phyloP scores from a whole-genome alignment of 2,888 invertebrate genomes.

The Artemia sp. region DNA sequence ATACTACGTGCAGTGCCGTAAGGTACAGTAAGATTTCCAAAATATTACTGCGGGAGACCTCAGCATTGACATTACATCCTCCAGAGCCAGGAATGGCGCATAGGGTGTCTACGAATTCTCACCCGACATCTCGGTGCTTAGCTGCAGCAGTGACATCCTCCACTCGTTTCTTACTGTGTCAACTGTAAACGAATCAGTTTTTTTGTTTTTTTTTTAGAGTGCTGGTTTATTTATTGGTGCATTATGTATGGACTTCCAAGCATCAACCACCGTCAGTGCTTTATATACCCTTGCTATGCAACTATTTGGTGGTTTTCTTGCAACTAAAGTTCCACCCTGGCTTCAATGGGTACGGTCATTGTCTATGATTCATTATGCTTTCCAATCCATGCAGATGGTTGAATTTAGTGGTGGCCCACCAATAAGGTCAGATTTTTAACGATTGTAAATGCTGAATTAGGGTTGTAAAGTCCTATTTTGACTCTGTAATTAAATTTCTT shows the following conservation, averaged over 20 bases:
- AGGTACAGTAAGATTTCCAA: no score
- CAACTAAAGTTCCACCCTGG: constrained; percentile 53
- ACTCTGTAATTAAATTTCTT: neutral
- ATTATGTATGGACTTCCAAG: constrained; percentile 55
- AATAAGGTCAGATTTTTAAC: constrained; percentile 40
- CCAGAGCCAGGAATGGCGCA: no score
- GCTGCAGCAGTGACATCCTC: no score
- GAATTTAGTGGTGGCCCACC: constrained; percentile 52
- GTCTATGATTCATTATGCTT: constrained; percentile 61
- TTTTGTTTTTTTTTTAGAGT: constrained; percentile 35
- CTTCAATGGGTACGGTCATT: constrained; percentile 54
- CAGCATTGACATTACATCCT: no score
- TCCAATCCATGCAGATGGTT: constrained; percentile 60
- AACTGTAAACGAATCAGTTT: neutral
- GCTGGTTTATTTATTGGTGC: constrained; percentile 62
- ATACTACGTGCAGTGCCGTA: no score
- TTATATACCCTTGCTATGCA: constrained; percentile 57
- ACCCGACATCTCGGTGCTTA: no score
- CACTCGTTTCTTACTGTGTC: no score
- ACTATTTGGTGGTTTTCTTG: constrained; percentile 55
- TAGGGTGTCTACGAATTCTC: no score
- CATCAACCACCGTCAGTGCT: constrained; percentile 56
- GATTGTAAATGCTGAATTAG: neutral
- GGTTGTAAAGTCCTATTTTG: neutral
- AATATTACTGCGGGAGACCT: no score